A percentile compares a stretch with the other conserved stretches of the same genome.
Conservation (phyloP, 1,140 invertebrate species). For the Drosophila ficusphila region DNA sequence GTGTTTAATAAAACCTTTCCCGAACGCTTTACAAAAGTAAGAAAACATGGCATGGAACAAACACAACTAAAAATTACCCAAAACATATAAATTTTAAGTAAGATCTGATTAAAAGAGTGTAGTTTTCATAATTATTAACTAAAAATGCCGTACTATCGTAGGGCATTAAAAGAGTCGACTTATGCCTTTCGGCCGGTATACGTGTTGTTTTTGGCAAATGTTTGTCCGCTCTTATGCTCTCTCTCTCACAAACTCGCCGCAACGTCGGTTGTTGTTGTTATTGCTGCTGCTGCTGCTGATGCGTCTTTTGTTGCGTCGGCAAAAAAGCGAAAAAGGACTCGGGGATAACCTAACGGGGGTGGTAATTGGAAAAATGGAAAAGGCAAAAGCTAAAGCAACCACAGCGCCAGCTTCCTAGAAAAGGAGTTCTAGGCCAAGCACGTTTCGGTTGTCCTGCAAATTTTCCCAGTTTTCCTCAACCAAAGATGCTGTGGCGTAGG, state of each 20-base stretch:
- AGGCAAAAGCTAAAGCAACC: not conserved
- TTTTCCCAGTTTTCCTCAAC: constrained; percentile 36
- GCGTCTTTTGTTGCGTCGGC: constrained; percentile 40
- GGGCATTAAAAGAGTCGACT: constrained; percentile 22
- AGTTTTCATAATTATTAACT: too few relatives aligned
- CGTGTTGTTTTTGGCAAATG: constrained; percentile 59
- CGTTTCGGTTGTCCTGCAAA: constrained; percentile 12
- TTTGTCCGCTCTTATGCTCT: constrained; percentile 30
- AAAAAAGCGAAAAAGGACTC: constrained; percentile 9
- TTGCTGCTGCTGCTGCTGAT: constrained; percentile 4
- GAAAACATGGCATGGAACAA: too few relatives aligned
- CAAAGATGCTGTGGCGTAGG: constrained; percentile 37
- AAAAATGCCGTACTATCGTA: too few relatives aligned
- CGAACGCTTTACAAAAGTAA: too few relatives aligned
- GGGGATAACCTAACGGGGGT: not conserved
- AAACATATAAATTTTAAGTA: not conserved
- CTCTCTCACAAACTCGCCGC: constrained; percentile 1
- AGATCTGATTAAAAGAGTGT: too few relatives aligned
- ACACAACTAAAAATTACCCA: too few relatives aligned
- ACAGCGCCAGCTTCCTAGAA: constrained; percentile 3
- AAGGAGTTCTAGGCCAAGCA: constrained; percentile 16
- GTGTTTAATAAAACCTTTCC: too few relatives aligned
- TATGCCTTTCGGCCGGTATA: constrained; percentile 17
- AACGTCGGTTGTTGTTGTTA: constrained; percentile 8
- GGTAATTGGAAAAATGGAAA: constrained; percentile 3